Conservation (phyloP, 1,140 invertebrate genomes). For the Cotesia glomerata region DNA sequence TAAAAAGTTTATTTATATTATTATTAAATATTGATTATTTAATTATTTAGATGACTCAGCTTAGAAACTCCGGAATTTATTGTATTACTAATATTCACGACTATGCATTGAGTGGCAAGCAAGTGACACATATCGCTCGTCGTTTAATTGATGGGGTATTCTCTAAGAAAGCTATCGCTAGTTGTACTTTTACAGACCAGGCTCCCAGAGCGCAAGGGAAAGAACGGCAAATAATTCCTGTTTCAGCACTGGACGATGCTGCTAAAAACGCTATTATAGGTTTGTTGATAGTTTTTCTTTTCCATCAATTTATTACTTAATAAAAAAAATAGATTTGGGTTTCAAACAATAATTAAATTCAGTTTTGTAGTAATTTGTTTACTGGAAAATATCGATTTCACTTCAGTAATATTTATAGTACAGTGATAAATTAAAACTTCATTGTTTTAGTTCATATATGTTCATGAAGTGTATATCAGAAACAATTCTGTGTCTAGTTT, state of each 20-base stretch:
- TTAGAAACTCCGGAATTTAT: background rate
- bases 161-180: conserved; percentile 38
- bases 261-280: conserved; percentile 44
- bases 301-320: too few relatives aligned
- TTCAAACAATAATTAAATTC: too few relatives aligned
- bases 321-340: too few relatives aligned
- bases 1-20: background rate
- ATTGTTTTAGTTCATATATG: too few relatives aligned
- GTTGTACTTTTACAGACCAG: conserved; percentile 42
- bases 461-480: too few relatives aligned
- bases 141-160: conserved; percentile 43
- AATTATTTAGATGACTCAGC: background rate
- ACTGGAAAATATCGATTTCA: too few relatives aligned
- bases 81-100: background rate
- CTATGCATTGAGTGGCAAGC: conserved; percentile 8
- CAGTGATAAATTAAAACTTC: too few relatives aligned
- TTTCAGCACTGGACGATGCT: conserved; percentile 38
- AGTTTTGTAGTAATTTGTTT: too few relatives aligned
- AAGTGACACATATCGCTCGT: conserved; percentile 40
- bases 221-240: conserved; percentile 38
- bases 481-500: too few relatives aligned
- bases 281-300: conserved; percentile 7
- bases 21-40: background rate
- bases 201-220: conserved; percentile 41
- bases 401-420: too few relatives aligned